Conservation (phyloP, 2,113 vertebrate species). For the Pungitius pungitius region DNA sequence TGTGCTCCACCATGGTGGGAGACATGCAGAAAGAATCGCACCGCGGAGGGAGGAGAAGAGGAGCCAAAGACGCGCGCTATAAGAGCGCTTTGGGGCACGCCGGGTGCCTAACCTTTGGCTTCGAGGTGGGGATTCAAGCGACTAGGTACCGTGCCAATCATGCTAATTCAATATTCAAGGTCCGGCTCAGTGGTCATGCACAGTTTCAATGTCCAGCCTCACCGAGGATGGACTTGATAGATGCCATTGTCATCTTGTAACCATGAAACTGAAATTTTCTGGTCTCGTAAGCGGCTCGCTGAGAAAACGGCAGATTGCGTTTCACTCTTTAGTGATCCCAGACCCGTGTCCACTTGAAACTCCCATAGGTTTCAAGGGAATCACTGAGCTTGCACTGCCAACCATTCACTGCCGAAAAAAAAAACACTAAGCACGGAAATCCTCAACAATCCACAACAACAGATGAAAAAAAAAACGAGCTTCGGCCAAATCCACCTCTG, state of each 20-base stretch:
- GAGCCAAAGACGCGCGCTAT: slow-evolving; percentile 57
- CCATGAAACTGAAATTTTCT: slow-evolving; percentile 61
- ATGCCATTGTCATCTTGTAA: slow-evolving; percentile 65
- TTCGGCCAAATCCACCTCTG: slow-evolving; percentile 34
- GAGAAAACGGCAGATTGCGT: slow-evolving; percentile 70
- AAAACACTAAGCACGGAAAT: slow-evolving; percentile 28
- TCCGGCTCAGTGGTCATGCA: slow-evolving; percentile 64
- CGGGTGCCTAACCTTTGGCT: slow-evolving; percentile 59
- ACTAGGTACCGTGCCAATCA: slow-evolving; percentile 71
- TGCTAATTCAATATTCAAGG: slow-evolving; percentile 70
- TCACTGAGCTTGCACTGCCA: slow-evolving; percentile 54
- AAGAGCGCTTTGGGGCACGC: slow-evolving; percentile 65
- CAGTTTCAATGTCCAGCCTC: slow-evolving; percentile 56
- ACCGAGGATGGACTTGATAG: slow-evolving; percentile 52
- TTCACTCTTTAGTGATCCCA: slow-evolving; percentile 65
- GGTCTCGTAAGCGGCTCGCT: slow-evolving; percentile 51
- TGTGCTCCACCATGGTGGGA: slow-evolving; percentile 77
- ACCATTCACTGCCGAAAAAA: slow-evolving; percentile 55
- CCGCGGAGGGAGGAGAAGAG: slow-evolving; percentile 22
- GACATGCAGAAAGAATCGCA: slow-evolving; percentile 35
- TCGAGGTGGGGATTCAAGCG: slow-evolving; percentile 64
- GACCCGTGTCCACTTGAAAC: slow-evolving; percentile 43
- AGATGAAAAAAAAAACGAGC: slow-evolving; percentile 6
- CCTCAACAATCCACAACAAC: slow-evolving; percentile 49
- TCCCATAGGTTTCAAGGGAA: slow-evolving; percentile 50